Evolutionary conservation across 2,113 vertebrate species (phyloP), one percentile per base, ranked within the genome.

Genomic region (Albula goreensis): DNA sequence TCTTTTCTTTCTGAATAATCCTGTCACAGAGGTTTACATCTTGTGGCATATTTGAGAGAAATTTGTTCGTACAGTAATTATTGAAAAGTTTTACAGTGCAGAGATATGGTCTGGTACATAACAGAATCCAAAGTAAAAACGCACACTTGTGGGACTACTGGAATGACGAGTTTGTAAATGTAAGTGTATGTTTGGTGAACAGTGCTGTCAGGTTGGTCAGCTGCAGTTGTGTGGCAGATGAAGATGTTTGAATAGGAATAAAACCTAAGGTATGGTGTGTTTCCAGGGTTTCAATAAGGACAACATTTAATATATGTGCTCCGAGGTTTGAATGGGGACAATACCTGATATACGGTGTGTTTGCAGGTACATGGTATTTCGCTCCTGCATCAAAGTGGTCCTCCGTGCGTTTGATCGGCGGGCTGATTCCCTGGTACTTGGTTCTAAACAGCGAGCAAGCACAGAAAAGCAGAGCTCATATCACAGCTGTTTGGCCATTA

Each of bases 281-380:
- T 97, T 82, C 93, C 96, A 41, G 98, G 98, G 80, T 53, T 53
- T 53, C 1, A 25, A 31, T 22, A 25, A 53, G n/a, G 77, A 82
- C 49, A 79, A 41, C 96, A 99, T 98, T 98, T 99, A 95, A 99
- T 98, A 90, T 99, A 99, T 0, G 98, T 41, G 31, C 31, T 41
- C 31, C 31, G 31, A 41, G 50, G 80, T 53, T 53, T 53, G 0
- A 25, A 31, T 22, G 22, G 57, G n/a, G 77, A 82, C 49, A 79
- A 41, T 96, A 99, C 98, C 98, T 99, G 95, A 99, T 98, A 90
- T 99, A 99, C 0, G 98, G 98, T 0, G 97, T 99, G 90, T 97
- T 97, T 82, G 93, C 96, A 41, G 98, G 98, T 78, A 99, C 95
- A 85, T 99, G 98, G 91, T 95, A 99, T 92, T 99, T 99, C 83